These are phyloP conservation scores for Protaetia brevitarsis DNA, from an alignment of 1,140 invertebrate species.

Conservation along the genomic window DNA sequence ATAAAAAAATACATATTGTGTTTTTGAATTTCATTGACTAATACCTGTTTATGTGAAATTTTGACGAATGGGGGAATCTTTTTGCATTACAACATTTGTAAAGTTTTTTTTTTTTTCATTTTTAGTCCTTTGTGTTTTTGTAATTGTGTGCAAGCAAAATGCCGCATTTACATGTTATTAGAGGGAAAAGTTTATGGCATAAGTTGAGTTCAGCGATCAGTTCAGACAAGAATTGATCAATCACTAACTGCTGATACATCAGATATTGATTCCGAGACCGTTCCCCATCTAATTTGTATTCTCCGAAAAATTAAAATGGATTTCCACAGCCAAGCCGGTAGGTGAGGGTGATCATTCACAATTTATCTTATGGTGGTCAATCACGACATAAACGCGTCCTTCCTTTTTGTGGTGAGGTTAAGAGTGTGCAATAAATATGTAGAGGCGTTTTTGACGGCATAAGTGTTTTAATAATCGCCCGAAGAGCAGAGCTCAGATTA, in stretches of 20 bases:
- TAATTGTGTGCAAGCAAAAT: too few relatives aligned
- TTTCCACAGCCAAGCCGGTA: not conserved
- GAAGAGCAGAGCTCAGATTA: not conserved
- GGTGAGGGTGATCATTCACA: not conserved
- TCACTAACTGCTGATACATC: not conserved
- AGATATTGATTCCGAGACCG: not conserved
- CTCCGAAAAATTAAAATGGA: slow-evolving; percentile 1
- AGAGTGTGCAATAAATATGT: not conserved
- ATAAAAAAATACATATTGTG: too few relatives aligned
- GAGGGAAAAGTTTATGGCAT: not conserved
- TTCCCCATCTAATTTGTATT: not conserved
- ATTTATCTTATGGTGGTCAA: not conserved
- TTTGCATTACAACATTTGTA: too few relatives aligned
- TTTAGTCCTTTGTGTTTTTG: too few relatives aligned
- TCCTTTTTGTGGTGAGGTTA: too few relatives aligned
- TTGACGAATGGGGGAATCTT: too few relatives aligned
- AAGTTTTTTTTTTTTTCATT: too few relatives aligned
- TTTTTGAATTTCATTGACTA: too few relatives aligned
- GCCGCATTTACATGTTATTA: too few relatives aligned
- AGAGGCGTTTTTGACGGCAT: not conserved
- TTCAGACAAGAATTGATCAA: not conserved
- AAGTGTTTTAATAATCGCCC: not conserved
- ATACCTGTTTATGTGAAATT: too few relatives aligned
- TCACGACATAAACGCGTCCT: not conserved
- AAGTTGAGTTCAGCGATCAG: not conserved